Conservation (phyloP, 2,888 invertebrate species). For the Aphodius granarius region DNA sequence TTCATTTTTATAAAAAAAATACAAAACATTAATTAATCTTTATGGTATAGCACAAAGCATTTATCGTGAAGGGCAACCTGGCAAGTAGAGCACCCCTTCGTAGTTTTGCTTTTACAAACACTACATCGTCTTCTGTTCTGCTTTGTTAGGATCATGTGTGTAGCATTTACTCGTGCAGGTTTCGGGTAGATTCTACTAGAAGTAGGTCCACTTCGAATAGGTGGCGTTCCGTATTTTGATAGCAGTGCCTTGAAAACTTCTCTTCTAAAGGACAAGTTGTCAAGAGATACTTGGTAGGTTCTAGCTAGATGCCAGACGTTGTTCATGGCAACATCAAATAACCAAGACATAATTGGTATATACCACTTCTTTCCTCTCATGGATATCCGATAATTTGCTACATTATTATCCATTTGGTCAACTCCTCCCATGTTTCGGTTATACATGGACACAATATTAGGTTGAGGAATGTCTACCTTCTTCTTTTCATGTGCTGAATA, state of each 20-base stretch:
- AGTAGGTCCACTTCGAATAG: too few species aligned
- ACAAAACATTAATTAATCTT: too few species aligned
- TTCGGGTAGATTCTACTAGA: too few species aligned
- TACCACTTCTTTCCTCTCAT: slow-evolving; percentile 12
- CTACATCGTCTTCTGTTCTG: too few species aligned
- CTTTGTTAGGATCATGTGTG: too few species aligned
- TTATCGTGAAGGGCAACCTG: too few species aligned
- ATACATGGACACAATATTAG: slow-evolving; percentile 8
- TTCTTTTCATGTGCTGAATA: not conserved
- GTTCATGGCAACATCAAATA: not conserved
- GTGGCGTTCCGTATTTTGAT: too few species aligned
- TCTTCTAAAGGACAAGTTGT: not conserved
- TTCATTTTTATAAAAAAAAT: too few species aligned
- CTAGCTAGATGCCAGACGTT: not conserved
- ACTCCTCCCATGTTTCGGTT: slow-evolving; percentile 11
- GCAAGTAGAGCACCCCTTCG: too few species aligned
- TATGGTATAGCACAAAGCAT: too few species aligned
- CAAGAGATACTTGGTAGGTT: not conserved
- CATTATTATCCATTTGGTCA: slow-evolving; percentile 7
- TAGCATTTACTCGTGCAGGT: too few species aligned
- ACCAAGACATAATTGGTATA: not conserved
- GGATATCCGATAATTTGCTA: slow-evolving; percentile 1
- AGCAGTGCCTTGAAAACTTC: not conserved
- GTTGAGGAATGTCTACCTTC: slow-evolving; percentile 7
- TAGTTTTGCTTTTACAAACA: too few species aligned